Percentiles rank a stretch among this genome's conserved stretches.
Evolutionary conservation across 2,888 invertebrate species (phyloP).

Genomic region (Orgyia antiqua): DNA sequence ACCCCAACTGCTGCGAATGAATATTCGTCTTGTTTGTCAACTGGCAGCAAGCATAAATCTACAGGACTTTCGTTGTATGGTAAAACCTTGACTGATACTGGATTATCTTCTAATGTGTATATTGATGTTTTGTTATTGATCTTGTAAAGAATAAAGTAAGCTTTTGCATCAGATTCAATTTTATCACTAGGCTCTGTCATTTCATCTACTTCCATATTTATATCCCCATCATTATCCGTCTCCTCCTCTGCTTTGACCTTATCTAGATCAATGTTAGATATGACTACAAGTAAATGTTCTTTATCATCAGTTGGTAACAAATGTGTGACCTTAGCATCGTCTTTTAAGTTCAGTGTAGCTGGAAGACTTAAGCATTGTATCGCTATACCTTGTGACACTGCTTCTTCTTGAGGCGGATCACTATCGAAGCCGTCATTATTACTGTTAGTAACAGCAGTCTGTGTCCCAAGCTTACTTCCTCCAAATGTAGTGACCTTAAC

Average conservation of each 20-base stretch:
- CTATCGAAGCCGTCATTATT: constrained; percentile 73
- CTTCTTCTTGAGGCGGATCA: constrained; percentile 62
- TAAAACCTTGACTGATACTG: constrained; percentile 79
- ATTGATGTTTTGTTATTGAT: constrained; percentile 56
- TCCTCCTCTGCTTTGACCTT: constrained; percentile 48
- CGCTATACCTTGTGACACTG: constrained; percentile 64
- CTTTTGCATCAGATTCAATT: constrained; percentile 47
- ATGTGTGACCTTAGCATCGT: constrained; percentile 77
- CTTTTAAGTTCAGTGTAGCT: constrained; percentile 58
- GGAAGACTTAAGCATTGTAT: constrained; percentile 80
- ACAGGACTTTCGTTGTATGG: constrained; percentile 81
- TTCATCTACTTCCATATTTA: constrained; percentile 69
- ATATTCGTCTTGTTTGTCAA: constrained; percentile 67
- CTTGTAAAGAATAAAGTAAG: constrained; percentile 60
- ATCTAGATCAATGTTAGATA: constrained; percentile 60
- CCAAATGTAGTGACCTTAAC: constrained; percentile 54
- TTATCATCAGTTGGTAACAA: constrained; percentile 84
- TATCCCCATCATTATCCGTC: constrained; percentile 54
- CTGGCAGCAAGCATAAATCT: constrained; percentile 83
- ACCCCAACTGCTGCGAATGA: constrained; percentile 85
- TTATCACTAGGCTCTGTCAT: constrained; percentile 40
- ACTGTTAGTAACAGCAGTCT: constrained; percentile 53
- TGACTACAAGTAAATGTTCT: constrained; percentile 81
- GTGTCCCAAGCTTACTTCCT: constrained; percentile 55
- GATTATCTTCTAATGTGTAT: constrained; percentile 75